A percentile compares a stretch with the other conserved stretches of the same genome.
Conservation (phyloP, 2,797 vertebrate species). For the Sorex maritimensis region DNA sequence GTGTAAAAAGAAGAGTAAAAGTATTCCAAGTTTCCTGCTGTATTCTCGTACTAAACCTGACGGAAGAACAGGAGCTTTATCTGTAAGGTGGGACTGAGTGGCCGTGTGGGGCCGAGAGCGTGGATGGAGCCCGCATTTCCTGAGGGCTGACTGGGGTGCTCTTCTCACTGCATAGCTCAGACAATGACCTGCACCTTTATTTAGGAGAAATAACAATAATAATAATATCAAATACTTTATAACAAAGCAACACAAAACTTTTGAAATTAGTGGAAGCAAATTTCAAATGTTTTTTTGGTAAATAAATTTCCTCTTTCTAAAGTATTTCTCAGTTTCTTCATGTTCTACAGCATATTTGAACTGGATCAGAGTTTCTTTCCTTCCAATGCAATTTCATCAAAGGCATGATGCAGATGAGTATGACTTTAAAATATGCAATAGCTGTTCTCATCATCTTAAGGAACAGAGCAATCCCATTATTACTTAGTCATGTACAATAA, state of each 20-base stretch:
- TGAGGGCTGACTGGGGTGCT: not conserved
- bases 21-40: not conserved
- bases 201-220: not conserved
- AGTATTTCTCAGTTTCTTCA: not conserved
- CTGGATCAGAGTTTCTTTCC: not conserved
- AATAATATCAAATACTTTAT: slow-evolving; percentile 10
- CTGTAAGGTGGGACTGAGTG: not conserved
- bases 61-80: not conserved
- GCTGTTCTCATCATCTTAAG: not conserved
- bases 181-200: not conserved
- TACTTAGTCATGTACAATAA: no score
- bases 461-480: not conserved
- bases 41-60: not conserved
- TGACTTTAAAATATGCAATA: not conserved
- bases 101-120: no score
- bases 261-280: not conserved
- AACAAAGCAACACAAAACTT: not conserved
- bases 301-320: not conserved
- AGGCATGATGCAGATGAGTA: not conserved
- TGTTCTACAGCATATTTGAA: not conserved
- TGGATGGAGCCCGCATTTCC: not conserved
- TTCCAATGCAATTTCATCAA: slow-evolving; percentile 13
- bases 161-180: not conserved
- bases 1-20: not conserved
- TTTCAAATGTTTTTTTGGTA: slow-evolving; percentile 9